Base-by-base conservation (phyloP, 2,113 vertebrate species). In the Cygnus atratus region DNA sequence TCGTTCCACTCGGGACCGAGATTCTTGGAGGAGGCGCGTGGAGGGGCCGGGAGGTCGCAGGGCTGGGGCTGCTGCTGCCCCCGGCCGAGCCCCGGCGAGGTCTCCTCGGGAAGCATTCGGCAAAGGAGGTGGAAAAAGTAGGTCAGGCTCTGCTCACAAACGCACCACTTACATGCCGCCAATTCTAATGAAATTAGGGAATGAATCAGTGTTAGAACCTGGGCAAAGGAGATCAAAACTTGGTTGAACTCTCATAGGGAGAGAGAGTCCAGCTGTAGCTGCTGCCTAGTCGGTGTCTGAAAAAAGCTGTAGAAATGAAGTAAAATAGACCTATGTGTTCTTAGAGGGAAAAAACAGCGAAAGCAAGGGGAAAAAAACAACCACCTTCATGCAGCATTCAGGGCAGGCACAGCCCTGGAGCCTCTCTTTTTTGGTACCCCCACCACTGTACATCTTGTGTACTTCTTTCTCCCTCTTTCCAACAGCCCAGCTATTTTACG, bases 61-160 rank as follows among this genome's bases (percentile, higher is more conserved):
- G 4, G 75, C 83, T 21, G 75, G 55, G 48, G 79, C 72, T 74
- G 37, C 72, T 18, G 2, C 28, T 91, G 74, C 33, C 81, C 81
- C 77, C 66, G 80, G 79, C 87, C 0, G 12, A 79, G 80, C 7
- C 0, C 72, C 10, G 4, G 66, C 70, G 81, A 18, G 63, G 74
- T n/a, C 43, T 67, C 89, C 84, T 71, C 50, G 8, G 9, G 19
- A 75, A 92, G 73, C 5, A 1, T 65, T 93, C 9, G 0, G 80
- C 87, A 91, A 81, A 97, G 70, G 62, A 93, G 81, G 50, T 95
- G 88, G 73, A 84, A 94, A 95, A 93, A 92, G 87, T 73, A 91
- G 90, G 90, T 73, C 96, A 95, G 31, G 50, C 92, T 92, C 66
- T 43, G 54, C 80, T 84, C 86, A 95, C 86, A 96, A 95, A 93